Evolutionary conservation across 2,888 invertebrate species (phyloP).

Genomic region (Rotaria macrura): DNA sequence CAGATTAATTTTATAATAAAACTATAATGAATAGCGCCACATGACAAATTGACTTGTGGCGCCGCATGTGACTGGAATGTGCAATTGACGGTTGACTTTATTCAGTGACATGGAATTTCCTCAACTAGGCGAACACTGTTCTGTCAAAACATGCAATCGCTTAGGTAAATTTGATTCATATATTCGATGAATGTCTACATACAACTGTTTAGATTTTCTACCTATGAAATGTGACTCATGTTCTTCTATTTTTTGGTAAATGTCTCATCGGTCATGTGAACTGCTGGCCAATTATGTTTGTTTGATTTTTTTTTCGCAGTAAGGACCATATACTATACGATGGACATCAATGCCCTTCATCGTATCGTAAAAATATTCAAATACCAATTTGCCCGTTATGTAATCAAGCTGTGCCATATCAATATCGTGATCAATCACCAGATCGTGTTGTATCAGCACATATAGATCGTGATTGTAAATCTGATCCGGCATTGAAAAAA

Average conservation of each 20-base stretch:
- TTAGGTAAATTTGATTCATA: constrained; percentile 57
- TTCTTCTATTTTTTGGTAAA: constrained; percentile 70
- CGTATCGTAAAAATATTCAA: constrained; percentile 70
- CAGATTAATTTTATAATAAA: no score
- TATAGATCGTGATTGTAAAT: constrained; percentile 81
- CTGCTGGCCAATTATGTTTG: no score
- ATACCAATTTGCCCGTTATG: constrained; percentile 91
- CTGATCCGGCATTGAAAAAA: constrained; percentile 63
- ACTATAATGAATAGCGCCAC: not conserved
- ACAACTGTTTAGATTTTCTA: constrained; percentile 38
- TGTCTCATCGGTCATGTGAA: constrained; percentile 34
- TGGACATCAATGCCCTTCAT: constrained; percentile 68
- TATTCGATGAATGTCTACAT: constrained; percentile 32
- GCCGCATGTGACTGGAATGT: not conserved
- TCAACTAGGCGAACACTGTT: constrained; percentile 76
- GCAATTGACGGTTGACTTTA: not conserved
- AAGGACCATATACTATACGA: constrained; percentile 72
- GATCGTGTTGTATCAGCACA: constrained; percentile 77
- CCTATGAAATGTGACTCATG: constrained; percentile 68
- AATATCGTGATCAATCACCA: constrained; percentile 64
- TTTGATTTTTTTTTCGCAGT: constrained; percentile 53
- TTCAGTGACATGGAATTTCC: constrained; percentile 71
- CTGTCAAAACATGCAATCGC: constrained; percentile 67
- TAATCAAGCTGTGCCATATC: constrained; percentile 70
- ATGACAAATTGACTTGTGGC: not conserved